phyloP scores from a whole-genome alignment of 92 coral and sea anemone species.

The Virgularia gustaviana region DNA sequence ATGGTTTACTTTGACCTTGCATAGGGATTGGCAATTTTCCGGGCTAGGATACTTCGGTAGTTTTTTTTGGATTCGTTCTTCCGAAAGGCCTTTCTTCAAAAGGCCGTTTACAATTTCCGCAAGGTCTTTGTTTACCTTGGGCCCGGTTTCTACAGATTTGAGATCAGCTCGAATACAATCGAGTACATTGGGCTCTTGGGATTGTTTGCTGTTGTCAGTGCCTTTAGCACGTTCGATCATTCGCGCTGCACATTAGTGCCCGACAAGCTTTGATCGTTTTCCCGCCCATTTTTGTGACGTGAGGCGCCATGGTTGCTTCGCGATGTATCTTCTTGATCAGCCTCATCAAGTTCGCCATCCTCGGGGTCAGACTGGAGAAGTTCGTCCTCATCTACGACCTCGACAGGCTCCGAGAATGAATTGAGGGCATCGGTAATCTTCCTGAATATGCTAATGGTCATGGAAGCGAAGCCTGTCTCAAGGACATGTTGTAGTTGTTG shows the following conservation, averaged over 20 bases:
- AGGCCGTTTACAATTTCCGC: slow-evolving; percentile 50
- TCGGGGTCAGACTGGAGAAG: neutral
- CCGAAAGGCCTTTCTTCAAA: slow-evolving; percentile 50
- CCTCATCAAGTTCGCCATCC: neutral
- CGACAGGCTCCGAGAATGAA: slow-evolving; percentile 18
- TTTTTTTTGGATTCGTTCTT: slow-evolving; percentile 45
- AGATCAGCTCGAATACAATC: slow-evolving; percentile 46
- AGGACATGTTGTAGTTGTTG: neutral
- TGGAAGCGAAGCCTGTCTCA: slow-evolving; percentile 34
- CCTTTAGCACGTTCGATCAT: slow-evolving; percentile 25
- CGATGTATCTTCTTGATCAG: slow-evolving; percentile 14
- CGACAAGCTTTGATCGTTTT: neutral
- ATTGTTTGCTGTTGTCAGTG: slow-evolving; percentile 36
- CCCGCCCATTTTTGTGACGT: slow-evolving; percentile 5
- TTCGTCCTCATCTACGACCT: neutral
- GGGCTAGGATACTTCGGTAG: slow-evolving; percentile 55
- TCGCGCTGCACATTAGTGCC: slow-evolving; percentile 9
- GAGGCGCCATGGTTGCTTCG: neutral
- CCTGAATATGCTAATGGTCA: slow-evolving; percentile 38
- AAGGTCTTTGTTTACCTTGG: slow-evolving; percentile 45
- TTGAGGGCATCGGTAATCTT: slow-evolving; percentile 49
- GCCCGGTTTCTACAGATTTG: slow-evolving; percentile 44
- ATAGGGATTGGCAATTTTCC: slow-evolving; percentile 43
- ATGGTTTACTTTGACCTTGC: slow-evolving; percentile 55
- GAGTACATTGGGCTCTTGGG: slow-evolving; percentile 42